Evolutionary conservation across 1,140 invertebrate species (phyloP).

Genomic region (Popillia japonica): DNA sequence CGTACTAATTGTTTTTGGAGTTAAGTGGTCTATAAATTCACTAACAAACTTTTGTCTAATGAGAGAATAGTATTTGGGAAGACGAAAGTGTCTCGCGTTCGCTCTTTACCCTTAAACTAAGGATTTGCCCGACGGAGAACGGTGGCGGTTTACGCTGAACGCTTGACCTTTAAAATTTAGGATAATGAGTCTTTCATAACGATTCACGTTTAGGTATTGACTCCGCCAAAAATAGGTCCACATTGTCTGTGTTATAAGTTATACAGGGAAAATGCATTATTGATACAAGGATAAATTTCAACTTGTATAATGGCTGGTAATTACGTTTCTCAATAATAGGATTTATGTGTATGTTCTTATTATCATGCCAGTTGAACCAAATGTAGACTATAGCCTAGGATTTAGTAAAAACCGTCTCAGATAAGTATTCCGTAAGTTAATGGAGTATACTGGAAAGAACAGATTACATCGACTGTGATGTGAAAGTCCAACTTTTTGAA

Average conservation of each 20-base stretch:
- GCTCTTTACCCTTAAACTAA: not conserved
- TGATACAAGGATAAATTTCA: too few relatives aligned
- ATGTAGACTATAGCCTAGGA: too few relatives aligned
- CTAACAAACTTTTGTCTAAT: constrained; percentile 29
- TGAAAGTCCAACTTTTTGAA: too few relatives aligned
- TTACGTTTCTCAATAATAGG: not conserved
- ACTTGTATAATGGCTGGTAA: not conserved
- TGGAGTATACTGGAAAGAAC: too few relatives aligned
- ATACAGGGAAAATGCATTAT: too few relatives aligned
- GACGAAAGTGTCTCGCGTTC: constrained; percentile 14
- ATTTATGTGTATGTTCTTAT: too few relatives aligned
- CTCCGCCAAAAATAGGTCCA: not conserved
- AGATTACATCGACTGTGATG: too few relatives aligned
- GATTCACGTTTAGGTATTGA: constrained; percentile 27
- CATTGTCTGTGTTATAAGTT: not conserved
- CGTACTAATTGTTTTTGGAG: constrained; percentile 34
- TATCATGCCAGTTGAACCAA: too few relatives aligned
- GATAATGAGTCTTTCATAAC: constrained; percentile 34
- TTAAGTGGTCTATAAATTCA: constrained; percentile 32
- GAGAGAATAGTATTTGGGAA: constrained; percentile 11
- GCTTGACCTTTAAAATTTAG: constrained; percentile 30
- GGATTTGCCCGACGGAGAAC: not conserved
- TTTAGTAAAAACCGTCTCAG: too few relatives aligned
- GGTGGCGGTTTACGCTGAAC: not conserved
- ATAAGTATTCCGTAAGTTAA: too few relatives aligned